These are phyloP conservation scores for Criorhina ranunculi DNA, from an alignment of 2,888 invertebrate genomes.

Conservation along the genomic window DNA sequence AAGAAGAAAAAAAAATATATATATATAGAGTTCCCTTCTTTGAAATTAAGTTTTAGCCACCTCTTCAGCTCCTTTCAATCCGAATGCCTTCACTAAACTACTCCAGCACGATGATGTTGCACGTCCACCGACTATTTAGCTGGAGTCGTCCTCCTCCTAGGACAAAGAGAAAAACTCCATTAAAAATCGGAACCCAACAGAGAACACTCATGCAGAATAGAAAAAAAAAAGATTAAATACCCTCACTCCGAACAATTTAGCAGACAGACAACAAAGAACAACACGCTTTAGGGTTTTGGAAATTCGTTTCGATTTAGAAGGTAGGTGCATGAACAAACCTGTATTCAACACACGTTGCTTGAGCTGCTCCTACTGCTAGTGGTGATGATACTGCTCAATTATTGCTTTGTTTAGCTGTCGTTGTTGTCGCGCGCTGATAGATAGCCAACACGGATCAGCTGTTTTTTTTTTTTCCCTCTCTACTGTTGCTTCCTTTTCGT, in stretches of 20 bases:
- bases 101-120: neutral
- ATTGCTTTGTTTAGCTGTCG: slow-evolving; percentile 46
- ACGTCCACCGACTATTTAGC: slow-evolving; percentile 22
- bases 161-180: slow-evolving; percentile 60
- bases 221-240: slow-evolving; percentile 1
- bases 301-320: slow-evolving; percentile 34
- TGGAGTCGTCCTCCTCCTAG: slow-evolving; percentile 52
- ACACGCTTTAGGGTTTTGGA: slow-evolving; percentile 45
- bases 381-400: neutral
- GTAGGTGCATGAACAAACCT: slow-evolving; percentile 65
- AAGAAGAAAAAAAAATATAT: neutral
- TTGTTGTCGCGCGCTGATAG: slow-evolving; percentile 12
- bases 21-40: slow-evolving; percentile 2
- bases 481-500: slow-evolving; percentile 35
- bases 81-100: slow-evolving; percentile 16
- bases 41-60: slow-evolving; percentile 50
- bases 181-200: slow-evolving; percentile 42
- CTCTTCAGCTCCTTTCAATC: slow-evolving; percentile 11
- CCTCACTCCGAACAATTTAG: slow-evolving; percentile 35
- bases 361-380: slow-evolving; percentile 9
- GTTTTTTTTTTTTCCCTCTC: slow-evolving; percentile 37
- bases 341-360: slow-evolving; percentile 66
- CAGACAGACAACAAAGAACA: slow-evolving; percentile 72
- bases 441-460: slow-evolving; percentile 40
- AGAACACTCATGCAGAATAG: slow-evolving; percentile 27